phyloP scores from a whole-genome alignment of 92 coral and sea anemone genomes.

The Parazoanthus atlanticus region DNA sequence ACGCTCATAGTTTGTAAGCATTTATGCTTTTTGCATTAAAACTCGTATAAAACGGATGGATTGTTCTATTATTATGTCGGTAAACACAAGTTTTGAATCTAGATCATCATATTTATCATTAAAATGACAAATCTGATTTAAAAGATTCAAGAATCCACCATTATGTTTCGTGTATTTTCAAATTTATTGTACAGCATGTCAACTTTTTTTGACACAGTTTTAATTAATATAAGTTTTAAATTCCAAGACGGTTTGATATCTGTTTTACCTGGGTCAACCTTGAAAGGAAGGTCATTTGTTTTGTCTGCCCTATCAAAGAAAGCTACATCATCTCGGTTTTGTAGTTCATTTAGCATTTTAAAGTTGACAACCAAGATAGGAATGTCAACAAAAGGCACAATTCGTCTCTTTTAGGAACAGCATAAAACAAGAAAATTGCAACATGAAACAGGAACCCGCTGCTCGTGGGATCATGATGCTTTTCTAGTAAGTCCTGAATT shows the following conservation, averaged over 20 bases:
- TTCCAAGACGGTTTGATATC: slow-evolving; percentile 1
- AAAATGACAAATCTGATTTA: too few relatives aligned
- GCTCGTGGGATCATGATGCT: not conserved
- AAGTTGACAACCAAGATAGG: slow-evolving; percentile 1
- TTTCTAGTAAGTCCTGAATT: not conserved
- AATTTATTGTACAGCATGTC: not conserved
- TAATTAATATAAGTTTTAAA: not conserved
- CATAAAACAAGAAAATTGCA: not conserved
- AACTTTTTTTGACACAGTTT: not conserved
- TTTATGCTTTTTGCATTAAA: too few relatives aligned
- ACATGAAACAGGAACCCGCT: not conserved
- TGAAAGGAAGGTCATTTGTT: slow-evolving; percentile 12
- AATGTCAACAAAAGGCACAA: not conserved
- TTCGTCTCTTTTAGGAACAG: not conserved
- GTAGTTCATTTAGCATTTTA: not conserved
- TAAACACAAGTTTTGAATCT: too few relatives aligned
- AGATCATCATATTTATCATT: too few relatives aligned
- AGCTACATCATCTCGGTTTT: slow-evolving; percentile 10
- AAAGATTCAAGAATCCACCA: too few relatives aligned
- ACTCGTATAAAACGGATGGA: too few relatives aligned
- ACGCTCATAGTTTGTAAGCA: too few relatives aligned
- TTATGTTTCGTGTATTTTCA: too few relatives aligned
- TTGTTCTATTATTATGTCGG: too few relatives aligned
- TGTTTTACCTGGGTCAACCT: slow-evolving; percentile 11
- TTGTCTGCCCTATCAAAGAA: slow-evolving; percentile 26